Evolutionary conservation across 1,140 invertebrate species (phyloP).

Genomic region (Rhopalosiphum maidis): DNA sequence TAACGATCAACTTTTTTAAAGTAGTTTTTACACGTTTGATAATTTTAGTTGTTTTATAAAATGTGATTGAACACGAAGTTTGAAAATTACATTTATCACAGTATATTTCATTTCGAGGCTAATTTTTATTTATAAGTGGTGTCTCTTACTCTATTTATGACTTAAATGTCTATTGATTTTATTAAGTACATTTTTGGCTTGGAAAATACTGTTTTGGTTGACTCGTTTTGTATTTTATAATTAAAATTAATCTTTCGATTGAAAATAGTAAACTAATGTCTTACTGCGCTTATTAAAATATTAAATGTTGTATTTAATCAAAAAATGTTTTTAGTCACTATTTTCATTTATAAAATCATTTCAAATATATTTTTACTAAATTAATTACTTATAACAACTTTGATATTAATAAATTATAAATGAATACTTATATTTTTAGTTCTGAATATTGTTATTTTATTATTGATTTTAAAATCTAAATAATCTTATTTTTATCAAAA

Average conservation of each 20-base stretch:
- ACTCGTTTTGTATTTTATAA: neutral
- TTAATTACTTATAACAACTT: neutral
- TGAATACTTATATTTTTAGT: neutral
- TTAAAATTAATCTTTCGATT: neutral
- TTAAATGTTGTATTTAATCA: neutral
- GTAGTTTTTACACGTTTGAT: constrained; percentile 42
- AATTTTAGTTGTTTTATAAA: neutral
- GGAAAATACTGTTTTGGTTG: neutral
- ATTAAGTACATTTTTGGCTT: neutral
- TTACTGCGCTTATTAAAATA: neutral
- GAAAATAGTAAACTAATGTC: neutral
- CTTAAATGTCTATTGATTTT: neutral
- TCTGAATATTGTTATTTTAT: neutral
- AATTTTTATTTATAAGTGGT: neutral
- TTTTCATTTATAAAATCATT: neutral
- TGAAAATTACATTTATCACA: neutral
- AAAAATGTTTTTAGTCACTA: neutral
- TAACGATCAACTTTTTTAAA: constrained; percentile 42
- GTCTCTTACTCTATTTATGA: neutral
- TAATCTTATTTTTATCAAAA: neutral
- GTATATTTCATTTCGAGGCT: neutral
- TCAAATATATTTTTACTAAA: neutral
- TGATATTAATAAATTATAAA: neutral
- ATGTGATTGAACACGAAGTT: constrained; percentile 22
- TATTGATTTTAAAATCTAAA: neutral